Conservation (phyloP, 2,888 invertebrate genomes). For the Nineta flava region DNA sequence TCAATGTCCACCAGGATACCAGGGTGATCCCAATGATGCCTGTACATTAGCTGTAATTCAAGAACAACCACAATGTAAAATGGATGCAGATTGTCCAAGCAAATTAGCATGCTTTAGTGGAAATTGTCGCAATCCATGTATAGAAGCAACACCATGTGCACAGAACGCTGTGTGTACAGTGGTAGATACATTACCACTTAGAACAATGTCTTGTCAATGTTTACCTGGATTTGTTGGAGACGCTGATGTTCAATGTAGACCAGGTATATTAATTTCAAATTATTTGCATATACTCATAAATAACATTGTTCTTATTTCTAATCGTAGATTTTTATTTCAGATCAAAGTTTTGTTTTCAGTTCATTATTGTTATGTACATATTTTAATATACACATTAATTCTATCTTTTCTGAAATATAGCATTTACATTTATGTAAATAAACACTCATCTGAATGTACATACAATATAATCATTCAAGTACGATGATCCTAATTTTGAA, state of each 20-base stretch:
- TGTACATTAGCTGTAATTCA: conserved; percentile 39
- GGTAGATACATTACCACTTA: conserved; percentile 68
- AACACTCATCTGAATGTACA: background rate
- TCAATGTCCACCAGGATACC: conserved; percentile 67
- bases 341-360: background rate
- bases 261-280: conserved; percentile 38
- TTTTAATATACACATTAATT: background rate
- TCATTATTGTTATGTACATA: background rate
- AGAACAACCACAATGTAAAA: conserved; percentile 42
- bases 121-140: conserved; percentile 66
- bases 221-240: conserved; percentile 69
- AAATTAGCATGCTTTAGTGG: conserved; percentile 69
- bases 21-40: conserved; percentile 55
- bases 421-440: background rate
- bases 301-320: background rate
- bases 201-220: conserved; percentile 80
- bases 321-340: background rate
- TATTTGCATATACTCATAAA: background rate
- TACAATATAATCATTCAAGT: too few relatives aligned
- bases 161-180: conserved; percentile 67
- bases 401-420: background rate
- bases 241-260: conserved; percentile 67
- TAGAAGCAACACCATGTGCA: conserved; percentile 62
- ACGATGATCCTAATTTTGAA: too few relatives aligned
- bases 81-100: conserved; percentile 74